Evolutionary conservation across 1,140 invertebrate species (phyloP), one percentile per base, ranked within the genome.

Genomic region (Cherax quadricarinatus): DNA sequence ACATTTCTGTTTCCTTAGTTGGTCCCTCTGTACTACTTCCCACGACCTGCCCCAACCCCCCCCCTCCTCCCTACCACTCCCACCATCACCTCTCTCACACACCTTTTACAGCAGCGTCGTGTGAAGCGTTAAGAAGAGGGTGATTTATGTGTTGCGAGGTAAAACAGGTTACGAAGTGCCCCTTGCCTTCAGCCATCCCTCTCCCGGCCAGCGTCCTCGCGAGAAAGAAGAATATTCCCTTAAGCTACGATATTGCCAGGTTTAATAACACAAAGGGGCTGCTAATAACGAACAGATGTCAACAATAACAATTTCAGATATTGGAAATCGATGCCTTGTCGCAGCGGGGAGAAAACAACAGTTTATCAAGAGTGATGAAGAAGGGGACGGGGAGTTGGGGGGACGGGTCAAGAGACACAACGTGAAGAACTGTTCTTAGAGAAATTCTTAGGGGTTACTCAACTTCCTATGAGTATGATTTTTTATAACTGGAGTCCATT

Each of bases 71-170:
- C 53, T 57, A 7, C 12, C 30, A 1, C 30, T 3, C 1, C 53
- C 53, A 57, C 7, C 62, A 66, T 66, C 70, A 21, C 21, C 53
- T 57, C 53, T 57, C 53, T 9, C 53, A 57, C 30, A 49, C 78
- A 80, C 49, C 30, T 80, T 24, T 80, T 41, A 85, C 51, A 85
- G 30, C 30, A 62, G 30, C 30, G 30, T 41, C 30, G 30, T 41
- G 30, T 41, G 30, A 86, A 62, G 73, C 12, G 84, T 62, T 48
- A 86, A 86, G 66, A 86, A 86, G 48, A 14, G 14, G n/a, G 2
- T 86, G 84, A 86, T 86, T 86, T 86, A 86, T 86, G 84, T 49
- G 6, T 66, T 5, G 24, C 62, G 62, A 86, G 24, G 24, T 70
- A 70, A 86, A 86, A 86, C 62, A 62, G 4, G 62, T 70, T 86